phyloP scores from a whole-genome alignment of 35 echinoderm and acorn worm species.

The Heliocidaris tuberculata region DNA sequence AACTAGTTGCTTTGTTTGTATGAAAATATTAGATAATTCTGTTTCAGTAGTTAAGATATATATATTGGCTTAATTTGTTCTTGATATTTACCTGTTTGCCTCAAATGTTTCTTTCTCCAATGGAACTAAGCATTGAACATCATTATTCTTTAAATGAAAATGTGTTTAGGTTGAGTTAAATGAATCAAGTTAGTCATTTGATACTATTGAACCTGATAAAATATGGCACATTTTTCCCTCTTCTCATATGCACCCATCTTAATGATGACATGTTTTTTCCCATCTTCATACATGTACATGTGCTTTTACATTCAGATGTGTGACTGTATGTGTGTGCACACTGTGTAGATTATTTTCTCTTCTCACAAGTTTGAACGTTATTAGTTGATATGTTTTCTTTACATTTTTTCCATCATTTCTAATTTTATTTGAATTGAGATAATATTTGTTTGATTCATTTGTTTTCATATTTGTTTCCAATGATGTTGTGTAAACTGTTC shows the following conservation, averaged over 20 bases:
- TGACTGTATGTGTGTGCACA: not conserved
- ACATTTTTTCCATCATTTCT: not conserved
- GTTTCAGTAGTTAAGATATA: not conserved
- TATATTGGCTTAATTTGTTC: not conserved
- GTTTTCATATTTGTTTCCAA: not conserved
- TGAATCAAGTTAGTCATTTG: not conserved
- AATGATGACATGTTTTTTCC: not conserved
- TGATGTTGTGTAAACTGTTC: conserved; percentile 35
- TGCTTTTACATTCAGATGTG: not conserved
- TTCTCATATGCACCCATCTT: not conserved
- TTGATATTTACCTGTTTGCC: conserved; percentile 8
- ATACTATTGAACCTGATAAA: conserved; percentile 4
- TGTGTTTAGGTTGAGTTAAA: not conserved
- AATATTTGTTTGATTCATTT: conserved; percentile 12
- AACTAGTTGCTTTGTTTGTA: not conserved
- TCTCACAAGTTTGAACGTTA: not conserved
- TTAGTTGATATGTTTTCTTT: not conserved
- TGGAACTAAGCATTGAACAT: not conserved
- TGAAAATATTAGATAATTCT: not conserved
- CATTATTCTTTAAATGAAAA: not conserved
- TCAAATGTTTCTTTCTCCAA: conserved; percentile 35
- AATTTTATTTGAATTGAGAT: not conserved
- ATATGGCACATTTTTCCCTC: not conserved
- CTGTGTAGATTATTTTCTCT: not conserved
- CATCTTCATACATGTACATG: not conserved